phyloP scores from a whole-genome alignment of 2,113 vertebrate genomes.

The Brachyhypopomus occidentalis region DNA sequence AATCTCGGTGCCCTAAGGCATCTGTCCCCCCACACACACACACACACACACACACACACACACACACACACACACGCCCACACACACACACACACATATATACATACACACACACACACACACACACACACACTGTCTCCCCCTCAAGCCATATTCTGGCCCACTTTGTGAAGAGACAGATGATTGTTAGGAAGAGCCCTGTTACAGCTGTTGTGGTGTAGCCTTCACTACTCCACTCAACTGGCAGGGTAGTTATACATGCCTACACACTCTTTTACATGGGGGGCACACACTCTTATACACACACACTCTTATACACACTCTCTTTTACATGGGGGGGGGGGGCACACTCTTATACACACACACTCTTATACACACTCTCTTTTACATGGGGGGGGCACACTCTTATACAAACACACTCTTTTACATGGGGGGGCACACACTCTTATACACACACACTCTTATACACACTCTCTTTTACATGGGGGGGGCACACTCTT shows the following conservation, averaged over 20 bases:
- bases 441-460: no score
- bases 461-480: no score
- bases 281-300: background rate
- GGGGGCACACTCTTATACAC: background rate
- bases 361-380: background rate
- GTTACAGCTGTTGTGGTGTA: constrained; percentile 23
- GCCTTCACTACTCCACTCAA: background rate
- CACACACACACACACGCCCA: constrained; percentile 43
- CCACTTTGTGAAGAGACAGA: constrained; percentile 53
- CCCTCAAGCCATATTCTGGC: constrained; percentile 42
- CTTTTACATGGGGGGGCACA: no score
- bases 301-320: background rate
- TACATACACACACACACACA: constrained; percentile 23
- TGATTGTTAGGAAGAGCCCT: constrained; percentile 55
- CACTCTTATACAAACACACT: no score
- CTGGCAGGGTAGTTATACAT: no score
- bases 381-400: no score
- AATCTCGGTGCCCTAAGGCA: constrained; percentile 66
- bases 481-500: no score
- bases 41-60: constrained; percentile 39
- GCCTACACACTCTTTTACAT: no score
- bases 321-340: no score
- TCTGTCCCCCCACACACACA: constrained; percentile 57
- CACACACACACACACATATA: constrained; percentile 33
- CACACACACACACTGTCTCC: no score